Conservation (phyloP, 1,140 invertebrate species). For the Helicorthomorpha holstii region DNA sequence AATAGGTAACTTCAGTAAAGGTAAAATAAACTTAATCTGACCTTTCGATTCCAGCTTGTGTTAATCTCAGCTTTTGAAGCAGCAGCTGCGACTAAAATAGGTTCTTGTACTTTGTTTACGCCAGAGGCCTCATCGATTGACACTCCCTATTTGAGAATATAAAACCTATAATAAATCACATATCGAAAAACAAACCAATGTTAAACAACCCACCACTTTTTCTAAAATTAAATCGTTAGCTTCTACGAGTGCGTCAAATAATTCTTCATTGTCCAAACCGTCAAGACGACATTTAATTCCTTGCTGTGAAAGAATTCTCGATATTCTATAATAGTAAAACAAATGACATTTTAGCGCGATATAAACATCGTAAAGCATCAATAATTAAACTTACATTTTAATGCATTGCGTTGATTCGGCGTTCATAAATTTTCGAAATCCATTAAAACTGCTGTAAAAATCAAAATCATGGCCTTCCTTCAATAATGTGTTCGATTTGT, state of each 20-base stretch:
- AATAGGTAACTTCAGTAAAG: slow-evolving; percentile 7
- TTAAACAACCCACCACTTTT: slow-evolving; percentile 39
- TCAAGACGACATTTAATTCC: slow-evolving; percentile 40
- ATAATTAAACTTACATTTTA: slow-evolving; percentile 25
- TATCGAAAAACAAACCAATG: slow-evolving; percentile 9
- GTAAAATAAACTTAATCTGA: slow-evolving; percentile 9
- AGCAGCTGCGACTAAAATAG: slow-evolving; percentile 27
- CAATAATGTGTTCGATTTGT: slow-evolving; percentile 46
- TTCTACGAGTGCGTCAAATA: slow-evolving; percentile 52
- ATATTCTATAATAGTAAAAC: slow-evolving; percentile 21
- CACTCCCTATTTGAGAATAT: slow-evolving; percentile 24
- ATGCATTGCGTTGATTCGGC: slow-evolving; percentile 35
- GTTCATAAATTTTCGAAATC: slow-evolving; percentile 42
- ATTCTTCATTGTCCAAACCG: slow-evolving; percentile 36
- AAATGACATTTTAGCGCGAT: not conserved
- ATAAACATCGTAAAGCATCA: not conserved
- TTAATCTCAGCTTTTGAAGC: slow-evolving; percentile 21
- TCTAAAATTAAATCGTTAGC: slow-evolving; percentile 67
- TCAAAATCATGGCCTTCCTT: slow-evolving; percentile 41
- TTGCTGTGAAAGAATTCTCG: slow-evolving; percentile 35
- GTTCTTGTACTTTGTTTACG: slow-evolving; percentile 36
- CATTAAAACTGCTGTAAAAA: slow-evolving; percentile 48
- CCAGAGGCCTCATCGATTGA: slow-evolving; percentile 52
- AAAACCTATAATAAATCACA: not conserved
- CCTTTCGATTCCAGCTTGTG: slow-evolving; percentile 35